Percentiles rank a stretch among this genome's conserved stretches.
Evolutionary conservation across 1,140 invertebrate genomes (phyloP).

Genomic region (Halesus radiatus): DNA sequence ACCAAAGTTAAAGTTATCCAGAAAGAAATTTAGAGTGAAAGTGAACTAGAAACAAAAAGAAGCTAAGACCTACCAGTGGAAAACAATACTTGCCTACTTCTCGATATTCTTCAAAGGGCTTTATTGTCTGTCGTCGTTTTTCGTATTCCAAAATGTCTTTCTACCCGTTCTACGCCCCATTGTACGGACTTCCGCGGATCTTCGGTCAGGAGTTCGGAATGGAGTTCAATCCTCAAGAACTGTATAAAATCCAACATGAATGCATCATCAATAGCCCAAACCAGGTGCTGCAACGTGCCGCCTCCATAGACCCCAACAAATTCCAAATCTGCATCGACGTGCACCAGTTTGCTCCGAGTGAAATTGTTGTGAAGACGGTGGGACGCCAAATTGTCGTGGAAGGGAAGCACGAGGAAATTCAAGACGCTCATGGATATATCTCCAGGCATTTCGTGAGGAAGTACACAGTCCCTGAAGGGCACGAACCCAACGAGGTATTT

Average conservation of each 20-base stretch:
- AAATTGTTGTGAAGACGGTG: slow-evolving; percentile 82
- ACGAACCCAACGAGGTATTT: slow-evolving; percentile 76
- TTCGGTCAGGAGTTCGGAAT: slow-evolving; percentile 12
- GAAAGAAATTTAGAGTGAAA: too few species aligned
- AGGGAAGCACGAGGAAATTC: slow-evolving; percentile 79
- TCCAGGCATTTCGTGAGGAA: slow-evolving; percentile 79
- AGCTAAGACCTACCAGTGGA: too few species aligned
- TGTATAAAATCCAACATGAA: not conserved
- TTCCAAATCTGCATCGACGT: slow-evolving; percentile 77
- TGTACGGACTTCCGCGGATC: not conserved
- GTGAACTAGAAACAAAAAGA: too few species aligned
- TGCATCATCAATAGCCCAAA: not conserved
- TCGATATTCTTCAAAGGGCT: too few species aligned
- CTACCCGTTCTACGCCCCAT: not conserved
- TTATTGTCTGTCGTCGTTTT: too few species aligned
- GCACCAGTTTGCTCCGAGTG: slow-evolving; percentile 79
- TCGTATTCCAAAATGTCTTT: too few species aligned
- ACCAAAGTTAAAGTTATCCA: too few species aligned
- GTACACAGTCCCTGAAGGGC: slow-evolving; percentile 75
- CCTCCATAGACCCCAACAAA: slow-evolving; percentile 60
- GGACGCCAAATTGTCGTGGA: slow-evolving; percentile 77
- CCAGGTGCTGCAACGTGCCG: not conserved
- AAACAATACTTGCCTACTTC: too few species aligned
- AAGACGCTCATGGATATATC: slow-evolving; percentile 74
- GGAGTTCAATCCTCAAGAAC: slow-evolving; percentile 1